Evolutionary conservation across 2,113 vertebrate species (phyloP), one percentile per base, ranked within the genome.

Genomic region (Chloropsis cyanopogon): DNA sequence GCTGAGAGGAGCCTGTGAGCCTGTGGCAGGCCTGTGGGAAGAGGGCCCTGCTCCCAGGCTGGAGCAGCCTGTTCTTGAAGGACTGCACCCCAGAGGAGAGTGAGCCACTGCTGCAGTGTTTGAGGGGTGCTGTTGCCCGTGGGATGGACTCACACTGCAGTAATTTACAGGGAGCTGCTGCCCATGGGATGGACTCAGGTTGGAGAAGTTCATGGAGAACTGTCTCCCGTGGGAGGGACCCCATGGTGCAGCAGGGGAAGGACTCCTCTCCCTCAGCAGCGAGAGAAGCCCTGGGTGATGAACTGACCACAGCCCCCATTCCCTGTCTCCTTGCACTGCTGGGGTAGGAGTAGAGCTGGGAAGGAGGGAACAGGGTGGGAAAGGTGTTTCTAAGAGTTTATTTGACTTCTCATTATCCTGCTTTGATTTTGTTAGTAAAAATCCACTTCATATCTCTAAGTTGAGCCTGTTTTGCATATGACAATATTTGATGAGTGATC

Each of bases 61-160:
- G 46, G 20, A 50, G 46, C 66, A 61, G 56, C 31, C 66, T 25
- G 46, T 71, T 37, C 66, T 28, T 29, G 37, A 12, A 61, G 66
- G 46, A 60, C 46, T 52, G 80, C 54, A 59, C 10, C 24, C 20
- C 35, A 9, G 2, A 3, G 37, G 24, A 42, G 20, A 42, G 37
- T 4, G 56, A 71, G 31, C 80, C 65, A 35, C 6, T 5, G 23
- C 75, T 35, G 61, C 50, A 31, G 37, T 22, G 19, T 49, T 4
- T 18, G 23, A 68, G 53, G 44, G 23, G 5, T 1, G 7, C 17
- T 57, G 39, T 0, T 47, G 64, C 28, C n/a, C 4, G 1, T 14
- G 28, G 52, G 8, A 57, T 5, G 52, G 21, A 35, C 33, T 37
- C 33, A 44, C 25, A 26, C 1, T 42, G 47, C 47, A 64, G 37